Base-by-base conservation (phyloP, 2,797 vertebrate species). In the Pseudochromis fuscus region DNA sequence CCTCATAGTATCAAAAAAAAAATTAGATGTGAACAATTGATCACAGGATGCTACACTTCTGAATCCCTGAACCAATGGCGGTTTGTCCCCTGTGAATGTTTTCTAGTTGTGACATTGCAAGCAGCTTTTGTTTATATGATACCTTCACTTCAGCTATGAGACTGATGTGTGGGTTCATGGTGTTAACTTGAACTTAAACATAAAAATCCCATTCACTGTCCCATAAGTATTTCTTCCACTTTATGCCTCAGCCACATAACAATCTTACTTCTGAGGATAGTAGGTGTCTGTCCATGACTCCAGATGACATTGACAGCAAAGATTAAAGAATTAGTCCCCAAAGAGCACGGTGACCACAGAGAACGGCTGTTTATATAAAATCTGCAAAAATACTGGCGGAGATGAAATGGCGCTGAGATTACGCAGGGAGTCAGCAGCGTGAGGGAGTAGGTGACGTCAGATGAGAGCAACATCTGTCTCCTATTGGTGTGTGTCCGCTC, bases 401-500 rank as follows among this genome's bases (percentile, higher is more conserved):
- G 56, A 67, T 83, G 72, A 76, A 87, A 85, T 71, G 51, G 52
- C 33, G 16, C 61, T 81, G 67, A 63, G 65, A 85, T 75, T 71
- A 75, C 57, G 4, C 87, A 82, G 72, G 51, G 67, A 66, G 67
- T 57, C 63, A 21, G 67, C 44, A 48, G 42, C 44, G 12, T 53
- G 72, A 81, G 74, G 53, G 44, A 72, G 51, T 15, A 23, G 52
- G 57, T 83, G 82, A 91, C 62, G 55, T 90, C 87, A 88, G 84
- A 42, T 15, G n/a, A 61, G 50, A 73, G 75, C 65, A 86, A 88
- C 91, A 91, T 91, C 90, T 92, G 91, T 87, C 79, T 91, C 71
- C 80, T 38, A 89, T 91, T 90, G 88, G 48, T 77, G 52, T 69
- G 55, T 80, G 60, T 66, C 13, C n/a, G 40, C 73, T 78, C 15